Conservation (phyloP, 1,140 invertebrate species). For the Psix sp. region DNA sequence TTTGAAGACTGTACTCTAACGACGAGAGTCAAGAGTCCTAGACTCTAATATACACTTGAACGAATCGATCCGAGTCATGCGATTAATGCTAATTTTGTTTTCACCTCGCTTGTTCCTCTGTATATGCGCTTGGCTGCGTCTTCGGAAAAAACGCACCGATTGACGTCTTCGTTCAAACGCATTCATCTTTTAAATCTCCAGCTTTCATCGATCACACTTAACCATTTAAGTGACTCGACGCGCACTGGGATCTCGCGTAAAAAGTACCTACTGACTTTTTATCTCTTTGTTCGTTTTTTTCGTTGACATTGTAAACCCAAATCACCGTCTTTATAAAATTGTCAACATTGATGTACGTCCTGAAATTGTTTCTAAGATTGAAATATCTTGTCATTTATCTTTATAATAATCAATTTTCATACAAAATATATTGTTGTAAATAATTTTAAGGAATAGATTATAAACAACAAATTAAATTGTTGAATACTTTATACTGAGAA, state of each 20-base stretch:
- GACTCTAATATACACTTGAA: conserved; percentile 42
- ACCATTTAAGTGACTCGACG: conserved; percentile 38
- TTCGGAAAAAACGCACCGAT: conserved; percentile 19
- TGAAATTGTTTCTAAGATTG: too few relatives aligned
- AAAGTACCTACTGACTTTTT: conserved; percentile 9
- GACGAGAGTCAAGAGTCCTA: conserved; percentile 42
- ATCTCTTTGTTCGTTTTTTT: conserved; percentile 11
- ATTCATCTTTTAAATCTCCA: conserved; percentile 50
- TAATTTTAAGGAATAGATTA: too few relatives aligned
- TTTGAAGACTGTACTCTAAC: conserved; percentile 35
- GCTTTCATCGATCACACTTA: conserved; percentile 52
- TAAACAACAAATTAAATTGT: too few relatives aligned
- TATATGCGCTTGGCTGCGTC: conserved; percentile 2
- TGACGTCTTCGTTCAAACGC: conserved; percentile 38
- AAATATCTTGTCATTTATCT: too few relatives aligned
- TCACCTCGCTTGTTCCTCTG: not conserved
- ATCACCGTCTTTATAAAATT: too few relatives aligned
- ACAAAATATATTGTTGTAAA: too few relatives aligned
- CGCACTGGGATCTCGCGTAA: conserved; percentile 22
- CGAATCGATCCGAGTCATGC: conserved; percentile 44
- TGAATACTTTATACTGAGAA: too few relatives aligned
- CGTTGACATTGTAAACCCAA: conserved; percentile 22
- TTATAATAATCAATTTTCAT: too few relatives aligned
- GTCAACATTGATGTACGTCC: too few relatives aligned
- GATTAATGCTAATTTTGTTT: conserved; percentile 43